Base-by-base conservation (phyloP, 2,797 vertebrate species). In the Acipenser transmontanus region DNA sequence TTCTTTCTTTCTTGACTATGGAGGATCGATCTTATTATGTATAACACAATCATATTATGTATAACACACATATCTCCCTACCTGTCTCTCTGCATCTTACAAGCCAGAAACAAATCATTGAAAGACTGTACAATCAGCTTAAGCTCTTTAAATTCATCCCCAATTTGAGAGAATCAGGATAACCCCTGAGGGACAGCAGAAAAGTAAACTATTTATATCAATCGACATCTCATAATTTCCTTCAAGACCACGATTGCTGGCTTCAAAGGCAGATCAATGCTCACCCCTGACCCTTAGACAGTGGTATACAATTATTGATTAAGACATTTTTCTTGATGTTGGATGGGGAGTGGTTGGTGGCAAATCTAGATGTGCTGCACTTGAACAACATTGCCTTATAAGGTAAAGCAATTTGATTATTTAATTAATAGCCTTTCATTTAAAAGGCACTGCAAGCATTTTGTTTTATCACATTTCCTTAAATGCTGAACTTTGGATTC, bases 191-290 rank as follows among this genome's bases (percentile, higher is more conserved):
- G 49, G 17, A 12, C 14, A 64, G 54, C 57, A 54, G 49, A 69
- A 60, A 20, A 66, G 54, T 63, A 65, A 69, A 62, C 68, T 48
- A 17, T 61, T 50, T 47, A 50, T 66, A 56, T 69, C 59, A 66
- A 57, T 65, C 60, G 64, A 61, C 47, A 62, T 50, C 62, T 59
- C 50, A 9, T 14, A 10, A 34, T 52, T 61, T 63, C 63, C 51
- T 66, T 62, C 13, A 13, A 61, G 65, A 10, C 66, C 66, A 59
- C 59, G 14, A 57, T 3, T 62, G 50, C 69, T 34, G 54, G 52
- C 64, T 70, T 70, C 65, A 70, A 66, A 70, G 61, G 59, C 17
- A 54, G 49, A 66, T 70, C 69, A 56, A 70, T 66, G 61, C 12
- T 61, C 61, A 70, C 61, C 65, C 47, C 65, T 63, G 65, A 59